Evolutionary conservation across 1,140 invertebrate genomes (phyloP).

Genomic region (Luehdorfia chinensis): DNA sequence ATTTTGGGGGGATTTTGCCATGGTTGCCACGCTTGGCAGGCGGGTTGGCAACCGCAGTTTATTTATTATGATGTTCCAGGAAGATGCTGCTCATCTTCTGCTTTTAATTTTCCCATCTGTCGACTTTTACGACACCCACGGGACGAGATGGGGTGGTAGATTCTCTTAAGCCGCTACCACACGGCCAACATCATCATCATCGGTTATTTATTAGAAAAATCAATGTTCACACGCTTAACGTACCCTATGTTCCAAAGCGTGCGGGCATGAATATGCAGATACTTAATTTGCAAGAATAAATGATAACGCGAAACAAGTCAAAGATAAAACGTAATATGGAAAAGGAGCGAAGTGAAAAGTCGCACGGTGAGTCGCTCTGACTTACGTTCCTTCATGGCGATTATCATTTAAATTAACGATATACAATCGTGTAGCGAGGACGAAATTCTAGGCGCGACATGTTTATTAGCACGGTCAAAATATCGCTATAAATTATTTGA

Average conservation of each 20-base stretch:
- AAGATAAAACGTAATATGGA: not conserved
- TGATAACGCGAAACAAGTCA: not conserved
- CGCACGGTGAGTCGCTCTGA: slow-evolving; percentile 24
- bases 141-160: too few species aligned
- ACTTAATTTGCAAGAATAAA: not conserved
- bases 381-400: too few species aligned
- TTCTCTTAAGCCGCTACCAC: too few species aligned
- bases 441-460: slow-evolving; percentile 37
- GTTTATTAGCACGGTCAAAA: slow-evolving; percentile 46
- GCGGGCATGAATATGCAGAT: not conserved
- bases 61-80: too few species aligned
- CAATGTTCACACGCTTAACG: not conserved
- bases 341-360: slow-evolving; percentile 1
- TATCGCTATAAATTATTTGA: slow-evolving; percentile 49
- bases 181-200: too few species aligned
- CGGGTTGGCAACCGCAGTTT: too few species aligned
- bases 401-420: slow-evolving; percentile 42
- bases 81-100: too few species aligned
- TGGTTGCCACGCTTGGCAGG: too few species aligned
- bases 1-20: too few species aligned
- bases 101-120: too few species aligned
- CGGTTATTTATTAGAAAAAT: too few species aligned
- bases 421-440: slow-evolving; percentile 29
- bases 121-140: too few species aligned
- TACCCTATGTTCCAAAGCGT: not conserved